Evolutionary conservation across 2,113 vertebrate species (phyloP), one percentile per base, ranked within the genome.

Genomic region (Aleadryas rufinucha): DNA sequence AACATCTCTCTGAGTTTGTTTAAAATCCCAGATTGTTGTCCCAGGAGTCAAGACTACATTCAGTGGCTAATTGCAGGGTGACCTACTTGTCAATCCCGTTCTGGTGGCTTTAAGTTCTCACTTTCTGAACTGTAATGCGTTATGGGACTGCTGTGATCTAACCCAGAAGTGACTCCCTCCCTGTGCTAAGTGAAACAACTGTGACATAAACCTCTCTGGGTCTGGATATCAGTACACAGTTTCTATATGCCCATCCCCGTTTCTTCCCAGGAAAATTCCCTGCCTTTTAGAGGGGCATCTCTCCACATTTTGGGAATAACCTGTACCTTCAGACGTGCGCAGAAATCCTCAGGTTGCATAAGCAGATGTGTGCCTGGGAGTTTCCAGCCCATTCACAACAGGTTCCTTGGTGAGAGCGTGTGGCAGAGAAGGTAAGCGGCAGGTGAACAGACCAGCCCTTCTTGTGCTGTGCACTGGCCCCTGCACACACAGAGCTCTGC

Each of bases 21-120:
- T 92, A 53, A 59, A 86, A 81, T 83, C 52, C 33, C 60, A 78
- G 79, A 81, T 52, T 88, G 52, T 84, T 95, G 64, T 86, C 56
- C 76, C 61, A 65, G 77, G 92, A 95, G 71, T 90, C 60, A 90
- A 49, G 49, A 78, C 83, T 93, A 75, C 89, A 93, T 89, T 94
- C 85, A 74, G n/a, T 76, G 68, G 83, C 74, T 90, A 81, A 93
- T 19, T 93, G 79, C 61, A 94, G 52, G 44, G 52, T 96, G 79
- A 74, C 82, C 92, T 93, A 88, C 56, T 90, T 95, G 77, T 89
- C 65, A 75, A 0, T 84, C 41, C 37, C 3, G 1, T 83, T 88
- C 79, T 93, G 57, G 31, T 87, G 72, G 72, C 76, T 88, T 82
- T 87, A 57, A 52, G 52, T 44, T 85, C 84, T 90, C 64, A 42